A percentile compares a stretch with the other conserved stretches of the same genome.
Evolutionary conservation across 2,113 vertebrate genomes (phyloP).

Genomic region (Tapirus terrestris): DNA sequence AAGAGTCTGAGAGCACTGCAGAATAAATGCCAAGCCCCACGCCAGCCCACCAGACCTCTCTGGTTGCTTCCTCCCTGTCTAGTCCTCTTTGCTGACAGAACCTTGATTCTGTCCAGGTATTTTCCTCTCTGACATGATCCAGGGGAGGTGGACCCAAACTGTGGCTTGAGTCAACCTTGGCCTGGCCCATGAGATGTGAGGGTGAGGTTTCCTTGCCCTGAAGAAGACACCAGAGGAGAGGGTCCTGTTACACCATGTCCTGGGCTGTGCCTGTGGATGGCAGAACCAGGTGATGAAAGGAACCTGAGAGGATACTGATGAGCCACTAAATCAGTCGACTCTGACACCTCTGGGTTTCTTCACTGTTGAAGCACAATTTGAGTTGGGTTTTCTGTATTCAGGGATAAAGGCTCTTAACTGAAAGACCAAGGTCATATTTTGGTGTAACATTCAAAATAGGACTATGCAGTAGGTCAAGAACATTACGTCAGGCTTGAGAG

Average conservation of each 20-base stretch:
- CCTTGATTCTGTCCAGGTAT: background rate
- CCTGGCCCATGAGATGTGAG: background rate
- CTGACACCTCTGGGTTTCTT: background rate
- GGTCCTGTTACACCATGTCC: background rate
- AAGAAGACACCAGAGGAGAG: background rate
- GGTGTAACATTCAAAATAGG: conserved; percentile 7
- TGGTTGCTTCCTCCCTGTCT: background rate
- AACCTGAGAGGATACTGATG: background rate
- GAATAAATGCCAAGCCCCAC: background rate
- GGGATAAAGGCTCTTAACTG: background rate
- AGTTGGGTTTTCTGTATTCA: background rate
- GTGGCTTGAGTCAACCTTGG: background rate
- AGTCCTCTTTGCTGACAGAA: background rate
- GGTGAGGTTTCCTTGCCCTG: background rate
- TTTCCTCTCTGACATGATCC: background rate
- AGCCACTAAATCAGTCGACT: background rate
- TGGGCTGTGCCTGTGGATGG: background rate
- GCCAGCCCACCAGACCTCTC: background rate
- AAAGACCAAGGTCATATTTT: conserved; percentile 9
- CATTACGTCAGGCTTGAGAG: background rate
- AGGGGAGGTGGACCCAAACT: background rate
- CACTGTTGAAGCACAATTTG: background rate
- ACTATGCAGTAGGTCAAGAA: background rate
- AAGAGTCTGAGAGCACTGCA: background rate
- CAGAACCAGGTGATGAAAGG: background rate